Base-by-base conservation (phyloP, 2,113 vertebrate species). In the Cervus canadensis region DNA sequence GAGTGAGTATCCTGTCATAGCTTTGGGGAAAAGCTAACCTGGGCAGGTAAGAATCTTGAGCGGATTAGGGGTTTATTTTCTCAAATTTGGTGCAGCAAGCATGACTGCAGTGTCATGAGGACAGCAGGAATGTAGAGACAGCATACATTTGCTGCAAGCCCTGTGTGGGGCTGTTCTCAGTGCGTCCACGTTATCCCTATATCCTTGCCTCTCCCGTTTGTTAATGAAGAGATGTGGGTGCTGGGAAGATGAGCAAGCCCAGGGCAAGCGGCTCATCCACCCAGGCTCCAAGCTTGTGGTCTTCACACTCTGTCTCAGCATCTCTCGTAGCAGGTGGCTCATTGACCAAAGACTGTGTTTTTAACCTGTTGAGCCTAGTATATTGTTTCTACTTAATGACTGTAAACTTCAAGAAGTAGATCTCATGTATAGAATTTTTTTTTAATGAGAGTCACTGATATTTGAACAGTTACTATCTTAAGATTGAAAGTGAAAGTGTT, bases 401-500 rank as follows among this genome's bases (percentile, higher is more conserved):
- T 52, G 0, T 94, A 4, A 45, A 57, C 45, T 43, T 81, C 56
- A 87, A 86, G 64, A 95, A 91, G n/a, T 90, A 59, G 28, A 60
- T 30, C 11, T 36, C 26, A n/a, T 64, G 57, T 26, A 40, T 16
- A 71, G 56, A 83, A 56, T 14, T 30, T 92, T 81, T 94, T 79
- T 54, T 9, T 19, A 11, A 43, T 71, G 33, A 17, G 25, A 81
- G 5, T 54, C 40, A 26, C 19, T 87, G 54, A 26, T 94, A 91
- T 91, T 91, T 97, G n/a, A 91, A 62, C 60, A 85, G n/a, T 91
- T 96, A 85, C n/a, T 67, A 33, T 64, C 92, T 87, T 91, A 90
- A 71, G 67, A 71, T 40, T 71, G 19, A 40, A 40, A 71, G 67
- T 67, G 33, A 36, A 36, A 67, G 64, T 40, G n/a, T 74, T 23